Evolutionary conservation across 2,113 vertebrate species (phyloP), one percentile per base, ranked within the genome.

Genomic region (Poeciliopsis turrubarensis): DNA sequence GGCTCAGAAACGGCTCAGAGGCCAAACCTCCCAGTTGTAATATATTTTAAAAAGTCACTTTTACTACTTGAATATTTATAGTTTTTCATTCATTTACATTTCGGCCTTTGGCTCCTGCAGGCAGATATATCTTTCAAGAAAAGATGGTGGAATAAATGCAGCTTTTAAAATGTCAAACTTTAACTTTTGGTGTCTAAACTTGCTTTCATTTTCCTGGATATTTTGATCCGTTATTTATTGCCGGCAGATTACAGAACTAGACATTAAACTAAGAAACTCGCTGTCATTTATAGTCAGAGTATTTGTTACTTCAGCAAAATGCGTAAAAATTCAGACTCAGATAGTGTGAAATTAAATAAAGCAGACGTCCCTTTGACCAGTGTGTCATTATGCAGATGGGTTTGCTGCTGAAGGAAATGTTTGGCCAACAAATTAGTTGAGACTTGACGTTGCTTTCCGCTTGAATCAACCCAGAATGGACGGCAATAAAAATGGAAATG

Each of bases 401-500:
- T 29, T 29, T 29, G 29, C 29, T 29, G 29, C 29, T 29, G 3
- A 29, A 29, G 29, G 29, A 29, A 29, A 29, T 29, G 29, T 29
- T 29, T 29, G 15, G 69, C 66, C 86, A 85, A 88, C 81, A 89
- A 92, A 93, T 91, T 85, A 89, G 83, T 82, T 89, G 85, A 78
- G 79, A 77, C 76, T 80, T 90, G 78, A 89, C 71, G 81, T 89
- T 87, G 83, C 83, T 91, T 89, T 92, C 84, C 79, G 39, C 81
- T 86, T 82, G 87, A 91, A 94, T 86, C 87, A 86, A 88, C 78
- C 85, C 32, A 67, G 87, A 93, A 90, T 92, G 90, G 89, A 90
- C 89, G 75, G 90, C 89, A 93, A 94, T 94, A 92, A 93, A 94
- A 92, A 92, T 94, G 92, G 83, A 94, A 93, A 94, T 93, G 81